Conservation (phyloP, 2,797 vertebrate species). For the Echeneis naucrates region DNA sequence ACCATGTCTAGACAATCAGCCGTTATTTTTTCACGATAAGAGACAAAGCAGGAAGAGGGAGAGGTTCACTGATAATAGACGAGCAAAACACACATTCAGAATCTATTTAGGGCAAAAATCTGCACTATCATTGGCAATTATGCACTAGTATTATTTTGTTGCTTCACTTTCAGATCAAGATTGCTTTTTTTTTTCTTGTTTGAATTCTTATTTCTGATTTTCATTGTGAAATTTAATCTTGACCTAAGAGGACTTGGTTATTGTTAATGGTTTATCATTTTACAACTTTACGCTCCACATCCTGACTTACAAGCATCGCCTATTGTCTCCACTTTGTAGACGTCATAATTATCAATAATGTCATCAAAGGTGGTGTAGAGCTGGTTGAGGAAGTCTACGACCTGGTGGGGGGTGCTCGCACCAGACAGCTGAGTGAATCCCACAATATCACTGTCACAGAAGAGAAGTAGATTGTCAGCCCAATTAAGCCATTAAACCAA, state of each 20-base stretch:
- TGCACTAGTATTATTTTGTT: background rate
- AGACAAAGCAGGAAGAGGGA: slow-evolving; percentile 15
- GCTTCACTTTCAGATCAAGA: background rate
- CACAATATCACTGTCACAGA: slow-evolving; percentile 82
- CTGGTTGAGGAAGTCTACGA: slow-evolving; percentile 87
- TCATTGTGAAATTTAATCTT: background rate
- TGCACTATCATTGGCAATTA: background rate
- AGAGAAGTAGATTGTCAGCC: slow-evolving; percentile 7
- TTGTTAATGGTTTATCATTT: background rate
- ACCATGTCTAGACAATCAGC: slow-evolving; percentile 84
- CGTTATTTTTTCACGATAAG: slow-evolving; percentile 16
- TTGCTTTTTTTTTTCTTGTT: background rate
- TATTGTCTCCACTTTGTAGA: slow-evolving; percentile 88
- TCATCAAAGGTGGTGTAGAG: slow-evolving; percentile 87
- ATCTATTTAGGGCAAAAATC: background rate
- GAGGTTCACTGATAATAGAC: slow-evolving; percentile 1
- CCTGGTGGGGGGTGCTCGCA: slow-evolving; percentile 85
- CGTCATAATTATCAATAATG: slow-evolving; percentile 87
- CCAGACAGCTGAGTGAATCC: slow-evolving; percentile 86
- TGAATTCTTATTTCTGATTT: background rate
- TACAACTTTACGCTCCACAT: background rate
- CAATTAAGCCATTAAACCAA: background rate
- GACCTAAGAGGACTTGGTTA: background rate
- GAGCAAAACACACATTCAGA: background rate
- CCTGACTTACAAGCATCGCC: slow-evolving; percentile 85